phyloP scores from a whole-genome alignment of 2,113 vertebrate genomes.

The Rafetus swinhoei region DNA sequence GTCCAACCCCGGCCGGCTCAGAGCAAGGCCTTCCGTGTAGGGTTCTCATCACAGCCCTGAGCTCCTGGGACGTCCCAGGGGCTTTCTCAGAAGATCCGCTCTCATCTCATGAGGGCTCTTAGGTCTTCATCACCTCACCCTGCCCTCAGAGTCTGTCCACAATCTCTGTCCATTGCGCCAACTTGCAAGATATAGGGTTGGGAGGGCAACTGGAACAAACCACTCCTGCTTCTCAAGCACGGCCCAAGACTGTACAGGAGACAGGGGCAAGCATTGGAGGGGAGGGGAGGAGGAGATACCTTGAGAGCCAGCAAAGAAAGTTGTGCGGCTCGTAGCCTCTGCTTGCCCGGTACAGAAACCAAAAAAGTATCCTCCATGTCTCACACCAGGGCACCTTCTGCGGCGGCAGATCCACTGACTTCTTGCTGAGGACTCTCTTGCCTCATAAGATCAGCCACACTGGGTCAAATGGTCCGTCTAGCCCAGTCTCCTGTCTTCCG shows the following conservation, averaged over 20 bases:
- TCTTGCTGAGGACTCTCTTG: not conserved
- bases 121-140: not conserved
- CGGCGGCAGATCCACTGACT: not conserved
- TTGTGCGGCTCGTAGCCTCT: not conserved
- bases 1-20: not conserved
- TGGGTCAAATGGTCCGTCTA: no score
- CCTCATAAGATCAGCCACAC: not conserved
- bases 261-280: not conserved
- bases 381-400: accelerated
- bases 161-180: not conserved
- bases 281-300: not conserved
- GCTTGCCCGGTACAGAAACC: not conserved
- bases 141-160: not conserved
- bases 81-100: not conserved
- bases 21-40: not conserved
- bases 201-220: not conserved
- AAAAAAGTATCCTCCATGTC: not conserved
- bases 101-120: not conserved
- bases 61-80: not conserved
- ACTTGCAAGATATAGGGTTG: not conserved
- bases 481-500: no score
- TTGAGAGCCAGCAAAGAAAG: not conserved
- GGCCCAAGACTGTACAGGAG: not conserved
- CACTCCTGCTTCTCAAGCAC: not conserved
- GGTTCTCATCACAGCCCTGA: not conserved